Base-by-base conservation (phyloP, 2,113 vertebrate genomes). In the Cryptoleucopteryx plumbea region DNA sequence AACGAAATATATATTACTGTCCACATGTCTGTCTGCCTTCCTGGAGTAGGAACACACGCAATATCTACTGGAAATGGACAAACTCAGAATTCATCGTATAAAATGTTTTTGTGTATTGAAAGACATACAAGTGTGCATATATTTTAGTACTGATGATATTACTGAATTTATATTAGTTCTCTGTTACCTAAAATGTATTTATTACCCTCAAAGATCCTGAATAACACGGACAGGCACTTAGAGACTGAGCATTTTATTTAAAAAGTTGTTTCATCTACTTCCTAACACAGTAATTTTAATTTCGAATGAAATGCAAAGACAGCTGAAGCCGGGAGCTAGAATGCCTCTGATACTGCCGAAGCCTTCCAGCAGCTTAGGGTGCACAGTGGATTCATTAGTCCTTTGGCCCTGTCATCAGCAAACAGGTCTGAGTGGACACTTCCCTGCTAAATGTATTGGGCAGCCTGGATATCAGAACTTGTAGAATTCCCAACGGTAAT, bases 1-100 rank as follows among this genome's bases (percentile, higher is more conserved):
- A 97, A 88, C 17, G 52, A 96, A 98, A 91, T 86, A 91, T 78
- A 61, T 63, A 68, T 89, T 95, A 73, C 25, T 96, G 81, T 95
- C 93, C 93, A 89, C 82, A 75, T n/a, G 63, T 96, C 75, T 94
- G 36, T 94, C 81, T 94, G 48, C 42, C 88, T 96, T 97, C 22
- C 61, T 89, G 21, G 36, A 78, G 40, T 53, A 94, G 21, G 27
- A 95, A 59, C 74, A 65, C 31, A 68, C 55, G 53, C 38, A 53
- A 56, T n/a, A 36, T 86, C 89, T 88, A 78, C 47, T 71, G 92
- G 86, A 82, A 95, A 88, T 48, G 67, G 29, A 16, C 86, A 95
- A 50, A 56, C 68, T 27, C 34, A 27, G 31, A 59, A 67, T 38
- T 88, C 65, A 27, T 50, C 7, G 19, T 61, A 47, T 62, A 34